A percentile compares a stretch with the other conserved stretches of the same genome.
Evolutionary conservation across 2,888 invertebrate genomes (phyloP).

Genomic region (Leptothorax acervorum): DNA sequence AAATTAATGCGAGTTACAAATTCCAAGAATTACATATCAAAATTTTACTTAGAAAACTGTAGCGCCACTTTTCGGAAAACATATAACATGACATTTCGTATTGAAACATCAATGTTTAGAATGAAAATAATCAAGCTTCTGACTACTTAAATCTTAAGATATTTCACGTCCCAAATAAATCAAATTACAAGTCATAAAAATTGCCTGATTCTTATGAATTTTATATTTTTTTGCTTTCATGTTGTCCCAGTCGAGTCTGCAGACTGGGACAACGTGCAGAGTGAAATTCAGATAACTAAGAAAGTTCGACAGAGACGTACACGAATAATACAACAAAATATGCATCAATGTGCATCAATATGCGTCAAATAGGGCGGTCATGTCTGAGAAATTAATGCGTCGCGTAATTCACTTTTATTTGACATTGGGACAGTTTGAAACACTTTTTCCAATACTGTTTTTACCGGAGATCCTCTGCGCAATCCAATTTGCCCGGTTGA

Average conservation of each 20-base stretch:
- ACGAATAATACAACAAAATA: neutral
- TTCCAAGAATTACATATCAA: too few species aligned
- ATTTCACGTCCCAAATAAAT: neutral
- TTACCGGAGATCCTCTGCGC: constrained; percentile 45
- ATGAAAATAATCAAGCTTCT: too few species aligned
- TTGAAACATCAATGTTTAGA: too few species aligned
- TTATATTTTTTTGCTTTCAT: neutral
- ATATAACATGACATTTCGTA: too few species aligned
- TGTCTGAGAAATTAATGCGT: constrained; percentile 27
- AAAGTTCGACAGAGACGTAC: neutral
- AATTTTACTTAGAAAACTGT: too few species aligned
- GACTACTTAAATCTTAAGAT: neutral
- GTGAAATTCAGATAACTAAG: neutral
- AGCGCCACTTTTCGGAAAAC: too few species aligned
- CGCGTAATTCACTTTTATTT: constrained; percentile 45
- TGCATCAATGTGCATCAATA: neutral
- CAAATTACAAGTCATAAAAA: neutral
- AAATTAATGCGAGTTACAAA: too few species aligned
- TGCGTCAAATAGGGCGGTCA: constrained; percentile 5
- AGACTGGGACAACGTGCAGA: too few species aligned
- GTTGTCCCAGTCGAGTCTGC: neutral
- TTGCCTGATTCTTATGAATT: neutral
- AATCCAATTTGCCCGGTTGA: constrained; percentile 59
- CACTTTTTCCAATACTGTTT: constrained; percentile 56
- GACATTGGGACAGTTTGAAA: constrained; percentile 46